Base-by-base conservation (phyloP, 2,888 invertebrate genomes). In the Tenthredo amoena region DNA sequence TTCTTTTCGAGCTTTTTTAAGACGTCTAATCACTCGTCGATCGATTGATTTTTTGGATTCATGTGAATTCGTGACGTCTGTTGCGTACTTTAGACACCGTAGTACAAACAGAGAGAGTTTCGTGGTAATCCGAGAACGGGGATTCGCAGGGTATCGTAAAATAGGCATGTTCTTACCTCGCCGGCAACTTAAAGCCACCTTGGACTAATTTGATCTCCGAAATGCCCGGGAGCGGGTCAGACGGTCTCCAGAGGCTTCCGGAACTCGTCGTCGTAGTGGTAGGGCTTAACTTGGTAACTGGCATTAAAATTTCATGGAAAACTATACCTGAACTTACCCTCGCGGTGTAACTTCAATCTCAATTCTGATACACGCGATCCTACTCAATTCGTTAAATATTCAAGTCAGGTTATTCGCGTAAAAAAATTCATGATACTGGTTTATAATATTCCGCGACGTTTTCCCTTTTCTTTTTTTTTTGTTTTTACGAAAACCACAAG, bases 251-350 rank as follows among this genome's bases (percentile, higher is more conserved):
- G 50, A 83, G 81, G 68, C 79, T 86, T 86, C 82, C 86, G 84
- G 76, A 40, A 84, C 37, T 26, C 62, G 37, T 15, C 58, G 62
- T 50, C 55, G 40, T 43, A 34, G 40, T 58, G 43, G 43, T 26
- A 50, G 26, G 76, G 81, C 47, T 40, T 26, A 81, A 85, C 79
- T 85, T 81, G 31, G 83, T 77, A 91, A 91, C 90, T 91, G 89
- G 88, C 90, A 89, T 91, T 90, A 90, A 90, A 91, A 89, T 89
- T 91, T 90, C 88, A 89, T 85, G 89, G 88, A 89, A 90, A 90
- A 89, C 88, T 85, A 87, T 87, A 84, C 40, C 72, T 43, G 43
- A 76, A 65, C 74, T 72, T 26, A 31, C 43, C 37, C 3, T 68
- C 68, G 9, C 40, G 12, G 74, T 71, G 82, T 76, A 68, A 86